These are phyloP conservation scores for Hemitrygon akajei DNA, from an alignment of 2,797 vertebrate genomes.

Conservation along the genomic window DNA sequence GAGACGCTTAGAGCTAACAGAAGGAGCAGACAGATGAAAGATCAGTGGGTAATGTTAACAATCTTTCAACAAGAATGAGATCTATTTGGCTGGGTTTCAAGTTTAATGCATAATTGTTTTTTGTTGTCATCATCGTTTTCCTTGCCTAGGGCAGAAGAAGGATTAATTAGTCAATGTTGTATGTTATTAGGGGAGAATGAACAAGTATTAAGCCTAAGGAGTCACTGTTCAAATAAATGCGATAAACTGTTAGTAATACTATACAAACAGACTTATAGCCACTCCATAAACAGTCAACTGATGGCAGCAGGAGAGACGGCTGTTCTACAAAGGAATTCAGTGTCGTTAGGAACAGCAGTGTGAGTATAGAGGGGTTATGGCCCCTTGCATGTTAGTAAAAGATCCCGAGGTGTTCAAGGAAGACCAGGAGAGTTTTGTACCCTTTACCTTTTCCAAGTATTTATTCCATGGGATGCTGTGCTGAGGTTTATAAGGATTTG, in stretches of 20 bases:
- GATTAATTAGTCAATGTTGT: constrained; percentile 30
- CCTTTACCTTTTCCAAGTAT: neutral
- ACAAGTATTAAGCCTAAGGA: neutral
- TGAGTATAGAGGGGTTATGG: neutral
- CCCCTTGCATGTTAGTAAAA: neutral
- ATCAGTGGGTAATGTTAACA: constrained; percentile 35
- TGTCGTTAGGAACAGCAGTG: neutral
- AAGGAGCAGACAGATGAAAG: constrained; percentile 34
- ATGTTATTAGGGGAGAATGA: constrained; percentile 17
- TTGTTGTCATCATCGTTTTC: constrained; percentile 22
- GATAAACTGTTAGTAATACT: neutral
- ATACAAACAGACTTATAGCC: neutral
- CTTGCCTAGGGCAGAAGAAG: neutral
- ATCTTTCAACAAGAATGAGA: constrained; percentile 32
- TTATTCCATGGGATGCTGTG: neutral
- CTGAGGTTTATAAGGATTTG: too few species aligned
- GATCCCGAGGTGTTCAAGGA: neutral
- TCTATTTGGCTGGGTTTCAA: constrained; percentile 33
- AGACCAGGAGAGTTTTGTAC: neutral
- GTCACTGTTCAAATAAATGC: constrained; percentile 16
- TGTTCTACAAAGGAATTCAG: neutral
- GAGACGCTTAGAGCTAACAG: constrained; percentile 24
- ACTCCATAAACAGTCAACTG: neutral
- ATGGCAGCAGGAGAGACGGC: neutral
- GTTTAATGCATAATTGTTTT: constrained; percentile 30